Evolutionary conservation across 2,888 invertebrate genomes (phyloP).

Genomic region (Eristalis intricaria): DNA sequence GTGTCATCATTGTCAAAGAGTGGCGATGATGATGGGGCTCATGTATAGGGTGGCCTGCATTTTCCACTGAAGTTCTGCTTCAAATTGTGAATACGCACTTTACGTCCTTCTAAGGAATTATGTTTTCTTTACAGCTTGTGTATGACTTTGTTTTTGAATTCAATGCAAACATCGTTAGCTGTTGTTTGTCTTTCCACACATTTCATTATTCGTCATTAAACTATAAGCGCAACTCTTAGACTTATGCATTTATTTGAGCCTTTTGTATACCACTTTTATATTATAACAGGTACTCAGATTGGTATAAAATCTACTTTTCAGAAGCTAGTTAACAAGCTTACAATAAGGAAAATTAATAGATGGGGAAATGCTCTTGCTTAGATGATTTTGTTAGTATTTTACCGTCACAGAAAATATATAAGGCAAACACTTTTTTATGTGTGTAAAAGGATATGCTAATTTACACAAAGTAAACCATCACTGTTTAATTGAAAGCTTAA

Average conservation of each 20-base stretch:
- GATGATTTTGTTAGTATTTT: too few relatives aligned
- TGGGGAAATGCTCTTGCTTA: neutral
- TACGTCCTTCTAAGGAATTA: constrained; percentile 27
- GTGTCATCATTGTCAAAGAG: constrained; percentile 48
- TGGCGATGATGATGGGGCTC: constrained; percentile 17
- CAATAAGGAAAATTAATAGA: neutral
- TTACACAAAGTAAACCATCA: too few relatives aligned
- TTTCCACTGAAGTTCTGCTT: constrained; percentile 19
- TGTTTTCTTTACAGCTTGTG: constrained; percentile 7
- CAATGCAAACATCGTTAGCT: constrained; percentile 34
- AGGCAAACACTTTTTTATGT: neutral
- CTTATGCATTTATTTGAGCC: neutral
- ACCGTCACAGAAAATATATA: neutral
- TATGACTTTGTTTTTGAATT: constrained; percentile 13
- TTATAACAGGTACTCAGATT: constrained; percentile 75
- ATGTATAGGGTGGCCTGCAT: neutral
- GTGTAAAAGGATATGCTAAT: too few relatives aligned
- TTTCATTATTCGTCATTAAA: constrained; percentile 29
- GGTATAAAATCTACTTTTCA: constrained; percentile 75
- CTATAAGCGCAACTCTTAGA: constrained; percentile 2
- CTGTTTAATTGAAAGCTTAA: too few relatives aligned
- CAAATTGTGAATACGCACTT: constrained; percentile 5
- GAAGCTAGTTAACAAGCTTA: neutral
- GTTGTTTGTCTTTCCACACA: constrained; percentile 32
- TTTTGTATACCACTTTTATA: constrained; percentile 9